Percentiles rank a stretch among this genome's conserved stretches.
Conservation (phyloP, 2,113 vertebrate species). For the Scophthalmus maximus region DNA sequence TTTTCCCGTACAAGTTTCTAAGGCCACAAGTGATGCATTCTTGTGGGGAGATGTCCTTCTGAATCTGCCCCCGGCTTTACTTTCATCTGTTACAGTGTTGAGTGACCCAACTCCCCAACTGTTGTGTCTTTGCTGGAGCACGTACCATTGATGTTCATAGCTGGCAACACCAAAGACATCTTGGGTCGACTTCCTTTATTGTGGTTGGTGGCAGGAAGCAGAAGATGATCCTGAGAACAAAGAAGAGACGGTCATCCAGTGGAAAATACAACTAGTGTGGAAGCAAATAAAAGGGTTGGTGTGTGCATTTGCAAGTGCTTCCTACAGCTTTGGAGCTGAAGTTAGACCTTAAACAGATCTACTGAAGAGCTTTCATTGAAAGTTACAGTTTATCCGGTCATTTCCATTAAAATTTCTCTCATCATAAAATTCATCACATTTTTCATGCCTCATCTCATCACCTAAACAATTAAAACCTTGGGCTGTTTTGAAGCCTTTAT, state of each 20-base stretch:
- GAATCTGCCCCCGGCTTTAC: slow-evolving; percentile 33
- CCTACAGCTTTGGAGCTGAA: background rate
- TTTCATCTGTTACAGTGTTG: slow-evolving; percentile 25
- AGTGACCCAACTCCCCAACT: slow-evolving; percentile 32
- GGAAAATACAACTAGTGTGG: slow-evolving; percentile 10
- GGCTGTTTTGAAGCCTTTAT: background rate
- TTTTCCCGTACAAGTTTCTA: slow-evolving; percentile 13
- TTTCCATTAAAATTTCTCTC: slow-evolving; percentile 5
- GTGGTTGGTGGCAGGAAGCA: slow-evolving; percentile 93
- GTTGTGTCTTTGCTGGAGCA: slow-evolving; percentile 35
- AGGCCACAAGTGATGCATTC: slow-evolving; percentile 38
- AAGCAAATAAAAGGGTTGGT: slow-evolving; percentile 3
- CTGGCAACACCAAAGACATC: slow-evolving; percentile 95
- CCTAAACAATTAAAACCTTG: background rate
- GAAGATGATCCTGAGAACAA: slow-evolving; percentile 92
- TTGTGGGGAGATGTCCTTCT: slow-evolving; percentile 30
- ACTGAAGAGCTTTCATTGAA: background rate
- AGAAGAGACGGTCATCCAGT: slow-evolving; percentile 31
- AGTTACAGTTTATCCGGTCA: background rate
- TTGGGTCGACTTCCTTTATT: slow-evolving; percentile 96
- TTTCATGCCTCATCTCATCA: background rate
- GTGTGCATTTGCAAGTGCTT: slow-evolving; percentile 9
- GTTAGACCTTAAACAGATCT: background rate
- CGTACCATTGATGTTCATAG: slow-evolving; percentile 95
- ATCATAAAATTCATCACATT: background rate